Percentiles rank a stretch among this genome's conserved stretches.
phyloP scores from a whole-genome alignment of 2,888 invertebrate species.

The Ichneumon xanthorius region DNA sequence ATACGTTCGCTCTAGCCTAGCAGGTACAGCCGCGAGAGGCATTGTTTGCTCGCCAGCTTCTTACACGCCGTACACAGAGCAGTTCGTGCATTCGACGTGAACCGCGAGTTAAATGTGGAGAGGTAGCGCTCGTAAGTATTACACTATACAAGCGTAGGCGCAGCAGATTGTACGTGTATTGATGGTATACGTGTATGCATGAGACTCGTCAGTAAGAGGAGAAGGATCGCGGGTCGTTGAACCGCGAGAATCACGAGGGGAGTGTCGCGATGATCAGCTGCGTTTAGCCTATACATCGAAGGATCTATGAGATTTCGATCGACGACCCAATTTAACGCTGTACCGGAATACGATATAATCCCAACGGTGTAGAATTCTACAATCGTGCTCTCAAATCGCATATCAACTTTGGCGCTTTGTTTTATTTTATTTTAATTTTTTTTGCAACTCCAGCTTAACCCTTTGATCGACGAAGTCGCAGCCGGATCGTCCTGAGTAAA shows the following conservation, averaged over 20 bases:
- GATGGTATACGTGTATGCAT: slow-evolving; percentile 30
- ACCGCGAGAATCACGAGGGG: slow-evolving; percentile 57
- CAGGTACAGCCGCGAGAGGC: slow-evolving; percentile 9
- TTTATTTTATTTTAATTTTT: too few species aligned
- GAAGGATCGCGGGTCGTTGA: slow-evolving; percentile 69
- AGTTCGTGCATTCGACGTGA: slow-evolving; percentile 15
- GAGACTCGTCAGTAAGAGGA: slow-evolving; percentile 24
- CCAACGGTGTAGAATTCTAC: neutral
- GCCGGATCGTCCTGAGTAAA: too few species aligned
- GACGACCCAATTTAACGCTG: slow-evolving; percentile 76
- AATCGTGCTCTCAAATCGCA: slow-evolving; percentile 13
- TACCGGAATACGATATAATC: neutral
- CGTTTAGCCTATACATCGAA: slow-evolving; percentile 70
- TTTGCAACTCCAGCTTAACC: too few species aligned
- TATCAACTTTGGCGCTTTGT: too few species aligned
- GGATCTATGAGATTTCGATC: slow-evolving; percentile 77
- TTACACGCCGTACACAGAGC: neutral
- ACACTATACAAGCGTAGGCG: slow-evolving; percentile 5
- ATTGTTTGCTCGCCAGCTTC: neutral
- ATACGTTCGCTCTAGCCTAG: neutral
- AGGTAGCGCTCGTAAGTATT: slow-evolving; percentile 17
- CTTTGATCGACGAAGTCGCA: too few species aligned
- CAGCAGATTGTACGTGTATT: slow-evolving; percentile 18
- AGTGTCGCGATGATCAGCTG: slow-evolving; percentile 77
- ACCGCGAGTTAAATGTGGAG: slow-evolving; percentile 21